Base-by-base conservation (phyloP, 2,113 vertebrate genomes). In the Trinectes maculatus region DNA sequence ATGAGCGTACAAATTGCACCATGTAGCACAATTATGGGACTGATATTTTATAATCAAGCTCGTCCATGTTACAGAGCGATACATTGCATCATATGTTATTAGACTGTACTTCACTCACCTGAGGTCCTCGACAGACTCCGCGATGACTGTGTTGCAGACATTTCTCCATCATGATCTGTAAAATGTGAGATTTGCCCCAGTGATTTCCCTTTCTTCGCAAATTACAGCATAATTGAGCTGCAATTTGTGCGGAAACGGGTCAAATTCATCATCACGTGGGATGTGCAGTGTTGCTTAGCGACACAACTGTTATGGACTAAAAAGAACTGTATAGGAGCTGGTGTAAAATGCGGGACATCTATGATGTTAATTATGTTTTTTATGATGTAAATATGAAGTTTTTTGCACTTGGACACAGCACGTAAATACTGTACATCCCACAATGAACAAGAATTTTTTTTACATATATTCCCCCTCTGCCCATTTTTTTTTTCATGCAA, bases 151-250 rank as follows among this genome's bases (percentile, higher is more conserved):
- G 42, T 47, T 31, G 39, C 18, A 21, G 18, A 3, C 29, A 1
- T 24, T 59, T 72, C 54, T 37, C 28, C 26, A 19, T 39, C 13
- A 24, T 22, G 5, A 11, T 51, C 56, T 26, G 24, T 33, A 11
- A 49, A 13, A 49, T 67, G 44, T 55, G 54, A 21, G 48, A 44
- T 71, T 87, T 46, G 77, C 40, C 59, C 72, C 56, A 31, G 55
- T 77, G 57, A 66, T 62, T 84, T 53, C 55, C 24, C 57, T 67
- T 81, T 68, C 49, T 73, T 72, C 57, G 34, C 61, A 87, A 88
- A 87, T 86, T 85, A 61, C 70, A 70, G 39, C 13, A 70, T 86
- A 84, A 88, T 85, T 81, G 77, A 64, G 74, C 81, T 77, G 80
- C 76, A 79, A 71, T 89, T 84, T 86, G 78, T 71, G 67, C 59